These are phyloP conservation scores for Artibeus jamaicensis DNA, from an alignment of 2,797 vertebrate genomes.

Conservation along the genomic window DNA sequence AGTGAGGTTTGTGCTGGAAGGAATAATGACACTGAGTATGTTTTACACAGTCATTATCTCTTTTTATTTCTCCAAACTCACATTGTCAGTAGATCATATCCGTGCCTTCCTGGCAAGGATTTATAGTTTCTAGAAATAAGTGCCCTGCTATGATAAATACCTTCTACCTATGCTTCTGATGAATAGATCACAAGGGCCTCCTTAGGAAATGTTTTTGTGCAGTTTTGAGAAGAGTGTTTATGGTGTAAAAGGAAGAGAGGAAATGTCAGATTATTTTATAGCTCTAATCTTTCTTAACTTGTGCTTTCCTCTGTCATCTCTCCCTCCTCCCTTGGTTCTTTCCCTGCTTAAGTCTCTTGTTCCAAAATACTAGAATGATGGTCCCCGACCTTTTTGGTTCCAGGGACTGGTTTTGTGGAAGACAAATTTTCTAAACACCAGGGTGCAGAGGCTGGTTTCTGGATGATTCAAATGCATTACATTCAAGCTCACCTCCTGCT, in stretches of 20 bases:
- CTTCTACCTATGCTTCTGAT: background rate
- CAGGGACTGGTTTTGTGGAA: too few species aligned
- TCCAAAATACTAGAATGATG: background rate
- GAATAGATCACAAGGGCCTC: background rate
- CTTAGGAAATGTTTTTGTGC: conserved; percentile 1
- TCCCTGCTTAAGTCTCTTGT: background rate
- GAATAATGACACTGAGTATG: background rate
- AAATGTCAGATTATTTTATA: background rate
- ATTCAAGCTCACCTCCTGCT: too few species aligned
- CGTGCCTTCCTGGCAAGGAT: background rate
- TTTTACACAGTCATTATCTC: background rate
- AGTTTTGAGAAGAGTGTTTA: background rate
- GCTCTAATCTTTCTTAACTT: background rate
- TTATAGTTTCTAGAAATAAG: conserved; percentile 42
- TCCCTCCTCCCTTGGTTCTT: background rate
- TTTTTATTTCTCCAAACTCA: background rate
- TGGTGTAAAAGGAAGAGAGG: background rate
- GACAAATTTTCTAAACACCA: too few species aligned
- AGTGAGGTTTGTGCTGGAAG: background rate
- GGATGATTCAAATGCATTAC: too few species aligned
- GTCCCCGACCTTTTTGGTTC: too few species aligned
- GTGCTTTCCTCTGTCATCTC: background rate
- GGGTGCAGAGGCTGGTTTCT: too few species aligned
- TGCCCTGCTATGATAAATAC: background rate
- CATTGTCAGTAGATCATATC: background rate